Base-by-base conservation (phyloP, 2,888 invertebrate species). In the Macroteleia sp. region DNA sequence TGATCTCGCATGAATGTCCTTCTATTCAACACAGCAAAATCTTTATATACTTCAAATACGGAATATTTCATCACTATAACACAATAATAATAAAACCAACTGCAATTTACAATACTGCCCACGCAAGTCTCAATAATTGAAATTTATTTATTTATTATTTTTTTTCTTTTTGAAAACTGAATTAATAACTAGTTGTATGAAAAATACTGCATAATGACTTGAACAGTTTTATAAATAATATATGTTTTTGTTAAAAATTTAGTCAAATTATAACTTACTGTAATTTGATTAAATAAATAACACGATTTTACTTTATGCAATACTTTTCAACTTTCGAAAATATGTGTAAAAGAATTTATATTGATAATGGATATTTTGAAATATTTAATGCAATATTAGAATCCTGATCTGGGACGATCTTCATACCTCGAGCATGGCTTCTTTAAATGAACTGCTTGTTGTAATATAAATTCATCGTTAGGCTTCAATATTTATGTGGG, bases 321-420 rank as follows among this genome's bases (percentile, higher is more conserved):
- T 39, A 56, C 20, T 30, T 42, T 30, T 44, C 32, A 30, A 32
- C n/a, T n/a, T n/a, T n/a, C n/a, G n/a, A n/a, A n/a, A n/a, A n/a
- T n/a, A n/a, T n/a, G n/a, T n/a, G n/a, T n/a, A n/a, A n/a, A n/a
- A n/a, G n/a, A n/a, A n/a, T n/a, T n/a, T n/a, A n/a, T n/a, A n/a
- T n/a, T n/a, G n/a, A n/a, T n/a, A n/a, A n/a, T n/a, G n/a, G n/a
- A n/a, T n/a, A n/a, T 39, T 64, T 74, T 61, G 56, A 62, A 39
- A 62, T 69, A 44, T 56, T 59, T 34, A 67, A 78, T 70, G 34
- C 52, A 66, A n/a, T n/a, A n/a, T 80, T 50, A 67, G 67, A 73
- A 79, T 82, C 77, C 79, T 80, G 69, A 84, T 86, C 89, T 90
- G 89, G 90, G 89, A 90, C 90, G 83, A 88, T 86, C 89, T 88